Evolutionary conservation across 2,888 invertebrate species (phyloP).

Genomic region (Metopia argyrocephala): DNA sequence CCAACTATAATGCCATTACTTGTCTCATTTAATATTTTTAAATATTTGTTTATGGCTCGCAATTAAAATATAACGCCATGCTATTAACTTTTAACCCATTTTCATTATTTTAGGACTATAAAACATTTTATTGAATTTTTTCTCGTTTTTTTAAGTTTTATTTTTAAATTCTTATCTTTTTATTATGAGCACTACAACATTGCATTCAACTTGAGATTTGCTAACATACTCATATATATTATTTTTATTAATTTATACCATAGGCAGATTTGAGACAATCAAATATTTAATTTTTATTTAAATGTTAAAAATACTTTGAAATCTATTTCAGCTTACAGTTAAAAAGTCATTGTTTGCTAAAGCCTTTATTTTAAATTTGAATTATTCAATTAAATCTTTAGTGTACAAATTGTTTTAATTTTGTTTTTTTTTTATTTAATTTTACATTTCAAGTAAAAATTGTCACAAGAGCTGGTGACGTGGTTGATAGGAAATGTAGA

Average conservation of each 20-base stretch:
- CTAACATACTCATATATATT: no score
- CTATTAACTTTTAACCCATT: not conserved
- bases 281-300: not conserved
- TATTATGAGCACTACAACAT: not conserved
- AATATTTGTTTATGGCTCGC: no score
- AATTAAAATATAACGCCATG: no score
- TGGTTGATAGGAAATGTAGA: no score
- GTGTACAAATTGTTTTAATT: not conserved
- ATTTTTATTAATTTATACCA: not conserved
- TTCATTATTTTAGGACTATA: not conserved
- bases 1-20: no score
- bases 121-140: not conserved
- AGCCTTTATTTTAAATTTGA: not conserved
- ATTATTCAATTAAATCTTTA: not conserved
- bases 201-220: slow-evolving; percentile 6
- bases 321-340: not conserved
- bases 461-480: not conserved
- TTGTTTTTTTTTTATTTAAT: not conserved
- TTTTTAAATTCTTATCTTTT: not conserved
- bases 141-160: not conserved
- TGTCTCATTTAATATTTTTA: no score
- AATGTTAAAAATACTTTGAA: not conserved
- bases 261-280: not conserved
- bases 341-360: not conserved
- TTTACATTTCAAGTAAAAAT: not conserved